A percentile compares a stretch with the other conserved stretches of the same genome.
Evolutionary conservation across 2,888 invertebrate genomes (phyloP).

Genomic region (Encarsia formosa): DNA sequence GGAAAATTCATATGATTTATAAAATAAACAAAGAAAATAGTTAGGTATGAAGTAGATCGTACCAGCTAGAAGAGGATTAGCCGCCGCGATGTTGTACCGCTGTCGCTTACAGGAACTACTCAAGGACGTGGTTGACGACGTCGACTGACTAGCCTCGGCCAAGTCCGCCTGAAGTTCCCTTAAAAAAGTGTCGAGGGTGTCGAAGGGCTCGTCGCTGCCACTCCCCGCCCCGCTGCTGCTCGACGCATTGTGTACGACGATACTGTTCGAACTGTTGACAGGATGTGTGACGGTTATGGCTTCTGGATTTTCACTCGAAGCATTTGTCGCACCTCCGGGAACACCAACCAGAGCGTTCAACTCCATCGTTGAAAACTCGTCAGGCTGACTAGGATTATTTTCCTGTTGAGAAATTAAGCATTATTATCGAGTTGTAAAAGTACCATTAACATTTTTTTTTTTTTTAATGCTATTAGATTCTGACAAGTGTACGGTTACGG

Average conservation of each 20-base stretch:
- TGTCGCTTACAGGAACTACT: conserved; percentile 56
- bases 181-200: conserved; percentile 76
- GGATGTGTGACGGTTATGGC: conserved; percentile 37
- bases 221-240: conserved; percentile 12
- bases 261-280: conserved; percentile 26
- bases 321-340: conserved; percentile 37
- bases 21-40: no score
- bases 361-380: conserved; percentile 49
- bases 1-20: no score
- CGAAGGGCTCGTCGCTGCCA: conserved; percentile 74
- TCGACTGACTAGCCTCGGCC: conserved; percentile 51
- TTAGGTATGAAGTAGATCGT: conserved; percentile 44
- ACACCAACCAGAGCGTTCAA: conserved; percentile 45
- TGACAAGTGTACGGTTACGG: no score
- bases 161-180: conserved; percentile 64
- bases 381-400: conserved; percentile 45
- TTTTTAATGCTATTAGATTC: no score
- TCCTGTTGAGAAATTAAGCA: no score
- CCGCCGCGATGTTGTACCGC: conserved; percentile 76
- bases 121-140: conserved; percentile 54
- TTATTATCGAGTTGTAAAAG: no score
- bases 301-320: conserved; percentile 44
- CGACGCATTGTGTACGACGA: background rate
- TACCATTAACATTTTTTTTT: no score
- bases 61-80: conserved; percentile 83